Percentiles rank a stretch among this genome's conserved stretches.
These are phyloP conservation scores for Xiphophorus maculatus DNA, from an alignment of 2,113 vertebrate species.

Conservation along the genomic window DNA sequence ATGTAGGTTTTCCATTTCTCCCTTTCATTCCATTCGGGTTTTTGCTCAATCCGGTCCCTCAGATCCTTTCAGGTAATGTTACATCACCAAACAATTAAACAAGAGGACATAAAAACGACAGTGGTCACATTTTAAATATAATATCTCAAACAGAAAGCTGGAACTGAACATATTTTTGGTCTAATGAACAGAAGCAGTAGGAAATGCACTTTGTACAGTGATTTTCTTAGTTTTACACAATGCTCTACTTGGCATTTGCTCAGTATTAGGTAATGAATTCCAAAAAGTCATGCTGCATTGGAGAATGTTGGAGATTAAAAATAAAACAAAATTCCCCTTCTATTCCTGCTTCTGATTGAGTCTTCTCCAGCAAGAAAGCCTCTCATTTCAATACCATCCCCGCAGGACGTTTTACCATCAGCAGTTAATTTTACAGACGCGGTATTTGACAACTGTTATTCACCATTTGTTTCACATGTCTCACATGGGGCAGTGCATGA, in stretches of 20 bases:
- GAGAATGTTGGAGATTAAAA: not conserved
- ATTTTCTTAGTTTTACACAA: not conserved
- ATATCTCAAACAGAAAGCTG: no score
- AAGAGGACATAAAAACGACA: not conserved
- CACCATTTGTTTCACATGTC: not conserved
- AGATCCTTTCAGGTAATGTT: not conserved
- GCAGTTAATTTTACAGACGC: not conserved
- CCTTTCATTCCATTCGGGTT: not conserved
- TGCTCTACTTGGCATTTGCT: not conserved
- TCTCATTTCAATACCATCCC: constrained; percentile 5
- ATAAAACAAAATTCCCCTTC: not conserved
- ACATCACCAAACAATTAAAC: not conserved
- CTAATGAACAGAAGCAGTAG: not conserved
- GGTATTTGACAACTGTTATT: not conserved
- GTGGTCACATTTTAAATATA: not conserved
- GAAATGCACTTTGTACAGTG: not conserved
- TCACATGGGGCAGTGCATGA: not conserved
- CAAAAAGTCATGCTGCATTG: not conserved
- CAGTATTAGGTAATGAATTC: not conserved
- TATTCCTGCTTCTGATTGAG: not conserved
- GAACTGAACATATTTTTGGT: not conserved
- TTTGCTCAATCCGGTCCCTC: not conserved
- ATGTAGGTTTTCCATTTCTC: not conserved
- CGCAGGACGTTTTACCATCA: not conserved
- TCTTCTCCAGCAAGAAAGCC: not conserved